phyloP scores from a whole-genome alignment of 2,888 invertebrate genomes.

The Seira sanloemensis region DNA sequence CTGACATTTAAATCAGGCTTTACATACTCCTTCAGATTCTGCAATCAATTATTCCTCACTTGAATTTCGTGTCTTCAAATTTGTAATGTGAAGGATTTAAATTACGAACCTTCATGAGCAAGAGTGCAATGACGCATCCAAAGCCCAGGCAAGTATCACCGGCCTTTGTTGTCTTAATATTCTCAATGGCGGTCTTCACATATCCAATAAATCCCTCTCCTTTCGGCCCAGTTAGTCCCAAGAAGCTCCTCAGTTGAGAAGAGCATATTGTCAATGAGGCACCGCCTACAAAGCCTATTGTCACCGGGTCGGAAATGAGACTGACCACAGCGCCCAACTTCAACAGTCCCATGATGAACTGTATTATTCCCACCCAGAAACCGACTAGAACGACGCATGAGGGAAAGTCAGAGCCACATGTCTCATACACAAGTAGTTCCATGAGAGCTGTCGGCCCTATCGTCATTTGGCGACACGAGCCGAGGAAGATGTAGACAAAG shows the following conservation, averaged over 20 bases:
- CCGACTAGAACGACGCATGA: constrained; percentile 65
- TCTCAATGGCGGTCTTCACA: constrained; percentile 47
- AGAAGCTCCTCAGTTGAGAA: constrained; percentile 74
- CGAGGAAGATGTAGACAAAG: constrained; percentile 78
- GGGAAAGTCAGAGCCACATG: constrained; percentile 68
- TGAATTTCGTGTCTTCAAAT: not conserved
- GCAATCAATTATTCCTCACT: not conserved
- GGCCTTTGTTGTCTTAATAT: constrained; percentile 43
- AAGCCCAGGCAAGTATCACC: constrained; percentile 75
- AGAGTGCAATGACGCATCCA: constrained; percentile 77
- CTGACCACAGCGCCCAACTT: constrained; percentile 75
- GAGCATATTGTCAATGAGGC: constrained; percentile 76
- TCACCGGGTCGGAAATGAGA: constrained; percentile 75
- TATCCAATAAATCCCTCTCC: constrained; percentile 66
- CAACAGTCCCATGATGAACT: constrained; percentile 67
- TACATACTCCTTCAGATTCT: constrained; percentile 81
- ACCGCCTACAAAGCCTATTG: constrained; percentile 75
- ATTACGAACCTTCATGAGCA: constrained; percentile 78
- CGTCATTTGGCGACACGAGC: constrained; percentile 78
- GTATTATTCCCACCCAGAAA: constrained; percentile 66
- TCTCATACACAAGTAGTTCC: constrained; percentile 74
- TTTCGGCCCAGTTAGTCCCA: constrained; percentile 67
- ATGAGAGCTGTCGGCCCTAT: constrained; percentile 78
- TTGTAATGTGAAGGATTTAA: not conserved
- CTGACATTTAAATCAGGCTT: constrained; percentile 78